Evolutionary conservation across 37 sponge, comb jelly and placozoan species (phyloP), one percentile per base, ranked within the genome.

Genomic region (Hexactinellida sp.): DNA sequence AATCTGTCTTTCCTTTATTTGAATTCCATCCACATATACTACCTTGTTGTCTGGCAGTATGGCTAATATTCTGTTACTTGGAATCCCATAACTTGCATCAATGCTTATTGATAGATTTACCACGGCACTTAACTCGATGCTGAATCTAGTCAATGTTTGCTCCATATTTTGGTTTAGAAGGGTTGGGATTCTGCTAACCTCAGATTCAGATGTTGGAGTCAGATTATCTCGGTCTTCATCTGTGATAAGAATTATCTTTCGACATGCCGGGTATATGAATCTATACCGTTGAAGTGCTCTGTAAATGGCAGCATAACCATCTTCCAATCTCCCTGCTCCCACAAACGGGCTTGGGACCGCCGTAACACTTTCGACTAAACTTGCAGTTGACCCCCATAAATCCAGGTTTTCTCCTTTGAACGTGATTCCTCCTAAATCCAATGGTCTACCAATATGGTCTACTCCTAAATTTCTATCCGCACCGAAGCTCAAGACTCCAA

Each of bases 371-470:
- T 63, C 13, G 5, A 28, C 34, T 23, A 63, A 63, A 32, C 13
- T 23, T 63, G 25, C 21, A n/a, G 19, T 63, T 1, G 21, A 21
- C 30, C 76, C 76, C 76, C 76, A 63, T 5, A 21, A 63, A 1
- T 10, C 34, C 13, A 63, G 34, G 5, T 3, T 32, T n/a, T 63
- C 19, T 25, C 76, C 76, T 63, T 63, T 63, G 13, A 21, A 63
- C 13, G 21, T n/a, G 25, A 63, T 63, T 63, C 76, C 76, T 63
- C 76, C 76, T 63, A 63, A n/a, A 63, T 63, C 76, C 76, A 63
- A 63, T 63, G 34, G 25, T 63, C 76, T 63, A n/a, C 76, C 76
- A 63, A 63, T n/a, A 63, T 63, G 76, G 34, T 63, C 76, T 25
- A 63, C 76, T 32, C 76, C 76, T 10, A 63, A 1, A 63, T 23